A percentile compares a stretch with the other conserved stretches of the same genome.
Conservation (phyloP, 2,113 vertebrate species). For the Hemiprocne comata region DNA sequence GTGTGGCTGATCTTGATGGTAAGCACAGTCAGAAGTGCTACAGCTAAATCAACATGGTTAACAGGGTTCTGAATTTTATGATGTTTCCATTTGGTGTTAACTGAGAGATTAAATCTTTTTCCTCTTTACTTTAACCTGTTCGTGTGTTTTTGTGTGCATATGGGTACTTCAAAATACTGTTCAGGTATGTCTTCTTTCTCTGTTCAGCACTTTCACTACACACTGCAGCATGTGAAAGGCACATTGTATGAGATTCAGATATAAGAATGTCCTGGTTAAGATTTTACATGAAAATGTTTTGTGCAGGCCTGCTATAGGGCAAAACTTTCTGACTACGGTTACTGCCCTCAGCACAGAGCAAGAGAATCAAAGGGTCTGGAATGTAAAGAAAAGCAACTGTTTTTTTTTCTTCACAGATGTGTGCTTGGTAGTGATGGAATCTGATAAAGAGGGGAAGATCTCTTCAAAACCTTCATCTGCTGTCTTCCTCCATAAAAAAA, state of each 20-base stretch:
- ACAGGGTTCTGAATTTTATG: not conserved
- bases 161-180: not conserved
- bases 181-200: not conserved
- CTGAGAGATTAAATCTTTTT: not conserved
- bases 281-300: not conserved
- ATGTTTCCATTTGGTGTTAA: not conserved
- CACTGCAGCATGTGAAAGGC: not conserved
- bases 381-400: not conserved
- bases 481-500: slow-evolving; percentile 56
- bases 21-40: not conserved
- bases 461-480: slow-evolving; percentile 15
- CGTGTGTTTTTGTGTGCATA: not conserved
- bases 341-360: not conserved
- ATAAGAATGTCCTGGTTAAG: not conserved
- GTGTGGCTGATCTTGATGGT: not conserved
- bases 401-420: slow-evolving; percentile 46
- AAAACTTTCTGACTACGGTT: not conserved
- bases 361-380: not conserved
- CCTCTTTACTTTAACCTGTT: not conserved
- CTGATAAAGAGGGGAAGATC: slow-evolving; percentile 57
- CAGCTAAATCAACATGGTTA: not conserved
- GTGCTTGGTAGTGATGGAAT: slow-evolving; percentile 41
- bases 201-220: not conserved
- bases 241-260: not conserved
- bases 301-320: not conserved